Conservation (phyloP, 2,797 vertebrate genomes). For the Bradypus variegatus region DNA sequence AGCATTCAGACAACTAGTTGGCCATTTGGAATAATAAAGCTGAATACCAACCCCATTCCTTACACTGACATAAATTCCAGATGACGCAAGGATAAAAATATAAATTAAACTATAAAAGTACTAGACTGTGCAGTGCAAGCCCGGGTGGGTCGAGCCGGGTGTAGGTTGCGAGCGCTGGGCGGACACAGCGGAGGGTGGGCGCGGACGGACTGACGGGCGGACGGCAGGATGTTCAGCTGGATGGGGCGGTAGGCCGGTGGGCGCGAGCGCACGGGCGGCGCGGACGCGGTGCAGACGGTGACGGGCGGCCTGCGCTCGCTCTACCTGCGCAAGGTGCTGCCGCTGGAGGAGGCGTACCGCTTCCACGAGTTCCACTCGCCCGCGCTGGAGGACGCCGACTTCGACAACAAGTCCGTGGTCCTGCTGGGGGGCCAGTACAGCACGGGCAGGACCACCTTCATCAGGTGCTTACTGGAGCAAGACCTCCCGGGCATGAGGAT, state of each 20-base stretch:
- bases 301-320: constrained; percentile 89
- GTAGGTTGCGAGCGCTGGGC: rapidly evolving
- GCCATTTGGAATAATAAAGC: constrained; percentile 36
- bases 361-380: constrained; percentile 98
- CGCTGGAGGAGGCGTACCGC: constrained; percentile 92
- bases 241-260: constrained; percentile 85
- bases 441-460: constrained; percentile 96
- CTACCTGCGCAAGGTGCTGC: constrained; percentile 89
- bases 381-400: constrained; percentile 92
- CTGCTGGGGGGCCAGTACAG: constrained; percentile 95
- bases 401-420: constrained; percentile 97
- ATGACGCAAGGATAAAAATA: constrained; percentile 4
- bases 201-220: neutral
- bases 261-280: constrained; percentile 74
- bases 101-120: constrained; percentile 26
- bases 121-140: neutral
- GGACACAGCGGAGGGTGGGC: neutral
- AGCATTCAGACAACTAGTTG: constrained; percentile 41
- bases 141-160: neutral
- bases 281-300: constrained; percentile 89
- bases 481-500: constrained; percentile 98
- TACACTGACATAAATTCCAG: neutral
- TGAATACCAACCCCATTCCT: constrained; percentile 28
- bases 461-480: constrained; percentile 93
- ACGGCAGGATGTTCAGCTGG: constrained; percentile 89